Percentiles rank a stretch among this genome's conserved stretches.
Conservation (phyloP, 2,888 invertebrate genomes). For the Gymnocheta viridis region DNA sequence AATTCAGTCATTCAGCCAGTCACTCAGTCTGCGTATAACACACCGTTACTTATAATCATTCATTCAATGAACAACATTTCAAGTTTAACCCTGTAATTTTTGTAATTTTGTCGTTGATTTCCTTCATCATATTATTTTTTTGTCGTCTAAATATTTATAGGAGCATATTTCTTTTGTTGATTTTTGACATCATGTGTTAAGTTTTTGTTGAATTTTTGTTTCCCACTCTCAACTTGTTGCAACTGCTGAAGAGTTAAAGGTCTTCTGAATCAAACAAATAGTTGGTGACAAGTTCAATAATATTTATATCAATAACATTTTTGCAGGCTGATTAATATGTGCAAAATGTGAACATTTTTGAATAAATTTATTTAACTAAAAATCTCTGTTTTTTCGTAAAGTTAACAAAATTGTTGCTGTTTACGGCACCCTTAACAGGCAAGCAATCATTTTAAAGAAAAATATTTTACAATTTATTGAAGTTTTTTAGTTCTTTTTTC, state of each 20-base stretch:
- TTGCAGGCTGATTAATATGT: too few species aligned
- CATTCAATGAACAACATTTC: conserved; percentile 54
- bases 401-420: too few species aligned
- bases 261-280: not conserved
- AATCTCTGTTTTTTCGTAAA: too few species aligned
- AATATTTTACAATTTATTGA: too few species aligned
- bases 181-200: conserved; percentile 64
- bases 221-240: not conserved
- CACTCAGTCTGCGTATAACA: not conserved
- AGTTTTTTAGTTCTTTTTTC: too few species aligned
- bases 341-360: too few species aligned
- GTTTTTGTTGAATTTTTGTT: not conserved
- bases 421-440: too few species aligned
- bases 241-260: not conserved
- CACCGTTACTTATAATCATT: conserved; percentile 51
- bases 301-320: not conserved
- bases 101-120: conserved; percentile 16
- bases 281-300: not conserved
- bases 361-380: not conserved
- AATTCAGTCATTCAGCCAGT: not conserved
- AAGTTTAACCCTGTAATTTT: conserved; percentile 37
- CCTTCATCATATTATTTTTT: not conserved
- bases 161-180: conserved; percentile 48
- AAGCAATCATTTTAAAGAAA: too few species aligned
- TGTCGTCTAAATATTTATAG: not conserved